phyloP scores from a whole-genome alignment of 2,888 invertebrate species.

The Cotesia congregata region DNA sequence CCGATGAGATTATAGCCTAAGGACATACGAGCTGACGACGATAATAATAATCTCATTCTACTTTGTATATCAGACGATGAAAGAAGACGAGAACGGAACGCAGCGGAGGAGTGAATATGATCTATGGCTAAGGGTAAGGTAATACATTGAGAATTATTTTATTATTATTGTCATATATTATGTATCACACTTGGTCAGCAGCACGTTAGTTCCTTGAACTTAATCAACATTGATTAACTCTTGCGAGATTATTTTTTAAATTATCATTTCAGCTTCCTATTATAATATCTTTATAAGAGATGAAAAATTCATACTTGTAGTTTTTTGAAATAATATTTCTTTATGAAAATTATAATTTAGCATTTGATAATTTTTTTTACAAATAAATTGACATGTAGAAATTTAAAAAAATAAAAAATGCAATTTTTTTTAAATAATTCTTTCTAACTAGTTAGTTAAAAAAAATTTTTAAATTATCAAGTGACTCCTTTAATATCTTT shows the following conservation, averaged over 20 bases:
- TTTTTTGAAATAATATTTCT: too few relatives aligned
- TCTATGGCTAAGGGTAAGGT: slow-evolving; percentile 13
- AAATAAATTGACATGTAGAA: too few relatives aligned
- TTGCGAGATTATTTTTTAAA: background rate
- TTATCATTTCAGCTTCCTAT: background rate
- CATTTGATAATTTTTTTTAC: too few relatives aligned
- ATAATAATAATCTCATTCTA: background rate
- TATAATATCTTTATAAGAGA: too few relatives aligned
- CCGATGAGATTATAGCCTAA: slow-evolving; percentile 21
- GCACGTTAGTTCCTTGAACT: slow-evolving; percentile 26
- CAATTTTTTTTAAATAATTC: too few relatives aligned
- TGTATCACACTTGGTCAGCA: slow-evolving; percentile 28
- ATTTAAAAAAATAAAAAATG: too few relatives aligned
- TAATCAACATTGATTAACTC: slow-evolving; percentile 16
- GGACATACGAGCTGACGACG: slow-evolving; percentile 17
- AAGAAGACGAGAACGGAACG: background rate
- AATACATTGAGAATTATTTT: slow-evolving; percentile 29
- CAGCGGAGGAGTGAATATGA: slow-evolving; percentile 11
- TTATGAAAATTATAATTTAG: too few relatives aligned
- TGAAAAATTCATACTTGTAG: too few relatives aligned
- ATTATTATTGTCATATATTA: background rate
- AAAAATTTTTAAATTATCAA: too few relatives aligned
- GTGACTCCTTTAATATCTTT: too few relatives aligned
- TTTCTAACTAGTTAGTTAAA: too few relatives aligned
- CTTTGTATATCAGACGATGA: slow-evolving; percentile 9